Conservation (phyloP, 2,113 vertebrate species). For the Corythaixoides concolor region DNA sequence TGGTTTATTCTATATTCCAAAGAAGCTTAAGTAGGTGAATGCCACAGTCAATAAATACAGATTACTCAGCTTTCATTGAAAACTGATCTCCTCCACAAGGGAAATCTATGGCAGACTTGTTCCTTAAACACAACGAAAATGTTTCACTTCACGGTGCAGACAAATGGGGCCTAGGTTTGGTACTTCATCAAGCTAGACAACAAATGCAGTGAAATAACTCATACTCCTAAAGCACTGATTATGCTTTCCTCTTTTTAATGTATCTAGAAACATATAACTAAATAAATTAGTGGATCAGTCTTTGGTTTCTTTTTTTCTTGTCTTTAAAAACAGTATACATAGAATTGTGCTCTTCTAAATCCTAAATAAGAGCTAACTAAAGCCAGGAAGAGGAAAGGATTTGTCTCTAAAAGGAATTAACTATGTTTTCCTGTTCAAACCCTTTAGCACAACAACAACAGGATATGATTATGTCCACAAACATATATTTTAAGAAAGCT, state of each 20-base stretch:
- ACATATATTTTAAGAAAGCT: neutral
- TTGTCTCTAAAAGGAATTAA: neutral
- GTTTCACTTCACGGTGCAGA: conserved; percentile 15
- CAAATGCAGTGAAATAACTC: neutral
- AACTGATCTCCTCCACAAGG: conserved; percentile 31
- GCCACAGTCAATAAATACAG: conserved; percentile 42
- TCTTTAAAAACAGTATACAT: neutral
- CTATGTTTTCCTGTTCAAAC: neutral
- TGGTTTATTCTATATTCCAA: conserved; percentile 44
- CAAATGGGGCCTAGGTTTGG: neutral
- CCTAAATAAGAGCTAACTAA: neutral
- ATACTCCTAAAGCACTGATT: neutral
- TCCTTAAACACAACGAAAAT: conserved; percentile 26
- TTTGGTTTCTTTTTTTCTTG: neutral
- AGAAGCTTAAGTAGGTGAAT: conserved; percentile 44
- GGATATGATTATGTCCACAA: neutral
- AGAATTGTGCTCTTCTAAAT: neutral
- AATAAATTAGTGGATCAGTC: neutral
- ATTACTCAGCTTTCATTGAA: conserved; percentile 45
- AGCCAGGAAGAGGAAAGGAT: neutral
- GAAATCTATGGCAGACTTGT: conserved; percentile 36
- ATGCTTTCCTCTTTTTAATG: neutral
- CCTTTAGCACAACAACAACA: neutral
- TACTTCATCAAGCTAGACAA: neutral
- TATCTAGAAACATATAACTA: neutral